Conservation (phyloP, 2,888 invertebrate genomes). For the Saturnia pavonia region DNA sequence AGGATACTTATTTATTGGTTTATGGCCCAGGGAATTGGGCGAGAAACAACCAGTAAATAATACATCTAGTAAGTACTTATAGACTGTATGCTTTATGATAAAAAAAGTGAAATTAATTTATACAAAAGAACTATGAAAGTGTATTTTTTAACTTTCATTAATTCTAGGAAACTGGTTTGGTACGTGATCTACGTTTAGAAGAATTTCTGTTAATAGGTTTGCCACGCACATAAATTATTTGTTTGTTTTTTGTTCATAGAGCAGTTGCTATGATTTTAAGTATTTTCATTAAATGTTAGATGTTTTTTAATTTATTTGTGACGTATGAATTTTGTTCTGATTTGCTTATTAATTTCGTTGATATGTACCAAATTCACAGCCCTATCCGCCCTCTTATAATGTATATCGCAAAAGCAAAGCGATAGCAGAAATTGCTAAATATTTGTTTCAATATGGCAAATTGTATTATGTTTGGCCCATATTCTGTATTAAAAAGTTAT, state of each 20-base stretch:
- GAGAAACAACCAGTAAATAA: no score
- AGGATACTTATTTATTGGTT: no score
- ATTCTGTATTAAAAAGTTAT: no score
- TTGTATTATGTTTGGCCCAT: no score
- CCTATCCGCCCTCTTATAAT: no score
- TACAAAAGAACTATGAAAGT: neutral
- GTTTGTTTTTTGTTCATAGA: neutral
- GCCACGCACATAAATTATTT: neutral
- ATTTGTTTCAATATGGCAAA: no score
- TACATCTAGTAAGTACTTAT: neutral
- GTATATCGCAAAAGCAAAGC: no score
- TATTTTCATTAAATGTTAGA: neutral
- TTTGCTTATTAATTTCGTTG: no score
- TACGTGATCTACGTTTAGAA: neutral
- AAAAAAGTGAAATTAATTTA: slow-evolving; percentile 4
- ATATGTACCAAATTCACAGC: no score
- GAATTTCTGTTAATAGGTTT: neutral
- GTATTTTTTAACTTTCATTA: slow-evolving; percentile 4
- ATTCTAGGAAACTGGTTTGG: slow-evolving; percentile 1
- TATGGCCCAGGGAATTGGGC: no score
- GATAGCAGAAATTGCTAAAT: no score
- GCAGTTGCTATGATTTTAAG: neutral
- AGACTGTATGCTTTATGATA: neutral
- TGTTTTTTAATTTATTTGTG: neutral
- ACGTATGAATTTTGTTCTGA: no score